Conservation (phyloP, 2,797 vertebrate species). For the Tokudaia tokunoshimensis region DNA sequence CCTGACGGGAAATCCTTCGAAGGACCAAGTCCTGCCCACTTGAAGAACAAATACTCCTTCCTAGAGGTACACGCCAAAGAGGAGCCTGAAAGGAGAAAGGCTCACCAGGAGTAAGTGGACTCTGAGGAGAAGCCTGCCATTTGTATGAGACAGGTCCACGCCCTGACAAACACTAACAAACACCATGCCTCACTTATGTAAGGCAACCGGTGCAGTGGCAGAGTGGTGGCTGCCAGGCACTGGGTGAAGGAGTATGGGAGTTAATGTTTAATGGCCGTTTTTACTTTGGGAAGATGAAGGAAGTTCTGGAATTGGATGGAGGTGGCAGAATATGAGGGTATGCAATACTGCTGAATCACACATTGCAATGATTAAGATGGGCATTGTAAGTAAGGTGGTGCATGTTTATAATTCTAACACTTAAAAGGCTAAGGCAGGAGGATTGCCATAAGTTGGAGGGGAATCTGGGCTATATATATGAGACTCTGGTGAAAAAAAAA, state of each 20-base stretch:
- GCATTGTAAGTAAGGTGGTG: not conserved
- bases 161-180: not conserved
- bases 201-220: not conserved
- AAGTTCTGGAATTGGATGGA: not conserved
- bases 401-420: not conserved
- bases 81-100: not conserved
- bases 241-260: no score
- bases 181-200: not conserved
- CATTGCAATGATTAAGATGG: not conserved
- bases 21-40: constrained; percentile 53
- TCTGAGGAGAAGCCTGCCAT: constrained; percentile 33
- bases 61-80: not conserved
- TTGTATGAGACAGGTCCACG: not conserved
- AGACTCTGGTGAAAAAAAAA: not conserved
- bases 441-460: not conserved
- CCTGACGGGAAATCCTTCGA: constrained; percentile 31
- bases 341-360: not conserved
- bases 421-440: not conserved
- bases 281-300: constrained; percentile 1
- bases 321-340: not conserved
- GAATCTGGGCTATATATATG: not conserved
- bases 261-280: not conserved
- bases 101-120: constrained; percentile 20
- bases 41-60: not conserved
- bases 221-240: not conserved